These are phyloP conservation scores for Seriola rivoliana DNA, from an alignment of 2,113 vertebrate species.

Conservation along the genomic window DNA sequence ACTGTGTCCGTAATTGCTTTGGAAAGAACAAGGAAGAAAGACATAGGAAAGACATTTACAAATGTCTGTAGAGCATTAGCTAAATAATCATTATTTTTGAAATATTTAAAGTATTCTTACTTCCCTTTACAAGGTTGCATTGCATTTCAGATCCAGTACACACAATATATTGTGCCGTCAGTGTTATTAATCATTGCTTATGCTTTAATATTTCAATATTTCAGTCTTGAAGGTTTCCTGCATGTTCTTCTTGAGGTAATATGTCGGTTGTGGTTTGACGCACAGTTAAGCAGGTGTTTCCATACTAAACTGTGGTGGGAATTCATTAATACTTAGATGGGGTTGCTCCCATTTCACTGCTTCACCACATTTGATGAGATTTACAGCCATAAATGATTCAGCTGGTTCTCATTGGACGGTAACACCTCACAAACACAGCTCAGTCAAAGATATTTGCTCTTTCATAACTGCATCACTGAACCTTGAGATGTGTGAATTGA, in stretches of 20 bases:
- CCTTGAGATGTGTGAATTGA: constrained; percentile 45
- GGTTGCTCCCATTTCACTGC: constrained; percentile 2
- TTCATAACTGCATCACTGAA: constrained; percentile 48
- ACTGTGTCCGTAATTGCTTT: constrained; percentile 61
- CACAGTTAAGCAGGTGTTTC: constrained; percentile 9
- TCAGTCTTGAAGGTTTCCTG: not conserved
- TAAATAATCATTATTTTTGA: constrained; percentile 9
- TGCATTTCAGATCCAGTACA: constrained; percentile 9
- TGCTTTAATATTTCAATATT: constrained; percentile 4
- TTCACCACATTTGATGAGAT: constrained; percentile 51
- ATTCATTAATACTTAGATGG: constrained; percentile 39
- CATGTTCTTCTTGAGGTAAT: constrained; percentile 6
- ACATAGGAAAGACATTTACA: constrained; percentile 43
- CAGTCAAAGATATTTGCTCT: constrained; percentile 42
- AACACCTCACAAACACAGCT: constrained; percentile 34
- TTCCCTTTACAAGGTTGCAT: not conserved
- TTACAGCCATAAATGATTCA: constrained; percentile 64
- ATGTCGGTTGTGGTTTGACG: not conserved
- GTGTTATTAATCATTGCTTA: constrained; percentile 1
- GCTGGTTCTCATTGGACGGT: constrained; percentile 43
- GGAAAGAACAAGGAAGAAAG: constrained; percentile 50
- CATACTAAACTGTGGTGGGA: not conserved
- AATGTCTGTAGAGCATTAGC: constrained; percentile 8
- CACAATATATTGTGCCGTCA: not conserved
- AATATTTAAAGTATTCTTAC: constrained; percentile 9